Evolutionary conservation across 2,797 vertebrate species (phyloP).

Genomic region (Lepilemur septentrionalis): DNA sequence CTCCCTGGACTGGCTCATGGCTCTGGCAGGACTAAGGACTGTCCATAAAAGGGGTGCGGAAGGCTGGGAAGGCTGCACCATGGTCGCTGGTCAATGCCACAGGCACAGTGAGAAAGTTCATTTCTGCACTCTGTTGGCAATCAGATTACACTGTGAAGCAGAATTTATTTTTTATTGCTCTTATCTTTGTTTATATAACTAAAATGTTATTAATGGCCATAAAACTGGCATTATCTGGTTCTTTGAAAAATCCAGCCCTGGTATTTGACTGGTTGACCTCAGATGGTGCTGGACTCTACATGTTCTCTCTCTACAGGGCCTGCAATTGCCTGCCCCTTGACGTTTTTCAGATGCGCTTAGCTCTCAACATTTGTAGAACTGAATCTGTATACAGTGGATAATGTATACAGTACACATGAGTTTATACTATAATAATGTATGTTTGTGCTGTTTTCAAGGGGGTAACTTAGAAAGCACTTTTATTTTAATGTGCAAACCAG

Average conservation of each 20-base stretch:
- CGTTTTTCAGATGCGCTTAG: not conserved
- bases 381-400: not conserved
- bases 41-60: slow-evolving; percentile 51
- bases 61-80: not conserved
- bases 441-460: not conserved
- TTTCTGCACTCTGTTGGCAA: slow-evolving; percentile 48
- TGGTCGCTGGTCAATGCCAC: not conserved
- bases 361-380: not conserved
- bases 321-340: not conserved
- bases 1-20: slow-evolving; percentile 10
- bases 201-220: slow-evolving; percentile 86
- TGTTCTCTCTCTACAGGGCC: not conserved
- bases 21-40: slow-evolving; percentile 21
- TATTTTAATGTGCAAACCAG: not conserved
- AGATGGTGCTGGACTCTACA: slow-evolving; percentile 65
- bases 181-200: slow-evolving; percentile 85
- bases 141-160: slow-evolving; percentile 57
- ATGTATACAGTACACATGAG: not conserved
- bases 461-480: not conserved
- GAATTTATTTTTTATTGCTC: slow-evolving; percentile 82
- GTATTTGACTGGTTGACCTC: slow-evolving; percentile 81
- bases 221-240: slow-evolving; percentile 82
- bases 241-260: slow-evolving; percentile 81
- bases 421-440: not conserved
- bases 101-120: not conserved